These are phyloP conservation scores for Carterocephalus palaemon DNA, from an alignment of 2,888 invertebrate species.

Conservation along the genomic window DNA sequence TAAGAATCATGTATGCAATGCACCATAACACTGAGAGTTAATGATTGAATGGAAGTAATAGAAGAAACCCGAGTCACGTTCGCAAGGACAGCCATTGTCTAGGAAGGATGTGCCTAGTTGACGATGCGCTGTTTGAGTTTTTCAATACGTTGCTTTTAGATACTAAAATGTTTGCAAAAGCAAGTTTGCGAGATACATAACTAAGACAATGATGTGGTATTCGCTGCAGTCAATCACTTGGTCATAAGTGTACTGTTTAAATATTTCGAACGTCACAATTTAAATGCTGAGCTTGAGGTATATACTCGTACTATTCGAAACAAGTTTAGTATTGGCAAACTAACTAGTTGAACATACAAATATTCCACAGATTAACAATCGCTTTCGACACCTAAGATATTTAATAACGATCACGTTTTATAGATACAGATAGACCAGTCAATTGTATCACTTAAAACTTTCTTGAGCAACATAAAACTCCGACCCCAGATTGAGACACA, in stretches of 20 bases:
- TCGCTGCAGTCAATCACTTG: too few species aligned
- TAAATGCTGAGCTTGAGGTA: too few species aligned
- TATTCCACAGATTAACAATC: too few species aligned
- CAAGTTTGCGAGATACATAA: background rate
- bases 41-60: constrained; percentile 21
- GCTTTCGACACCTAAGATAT: too few species aligned
- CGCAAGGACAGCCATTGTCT: constrained; percentile 47
- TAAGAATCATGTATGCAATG: constrained; percentile 18
- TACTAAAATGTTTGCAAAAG: constrained; percentile 5
- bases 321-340: too few species aligned
- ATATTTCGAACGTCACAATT: too few species aligned
- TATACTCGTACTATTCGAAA: too few species aligned
- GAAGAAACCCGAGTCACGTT: constrained; percentile 38
- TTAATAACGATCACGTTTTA: too few species aligned
- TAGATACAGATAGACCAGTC: too few species aligned
- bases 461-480: background rate
- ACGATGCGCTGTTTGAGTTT: constrained; percentile 25
- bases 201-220: background rate
- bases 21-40: constrained; percentile 20
- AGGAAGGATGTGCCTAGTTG: constrained; percentile 44
- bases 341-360: too few species aligned
- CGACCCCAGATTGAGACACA: constrained; percentile 24
- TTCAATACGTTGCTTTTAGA: constrained; percentile 8
- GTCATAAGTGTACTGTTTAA: too few species aligned
- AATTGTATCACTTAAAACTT: background rate